Conservation (phyloP, 2,113 vertebrate species). For the Tricholaema leucomelas region DNA sequence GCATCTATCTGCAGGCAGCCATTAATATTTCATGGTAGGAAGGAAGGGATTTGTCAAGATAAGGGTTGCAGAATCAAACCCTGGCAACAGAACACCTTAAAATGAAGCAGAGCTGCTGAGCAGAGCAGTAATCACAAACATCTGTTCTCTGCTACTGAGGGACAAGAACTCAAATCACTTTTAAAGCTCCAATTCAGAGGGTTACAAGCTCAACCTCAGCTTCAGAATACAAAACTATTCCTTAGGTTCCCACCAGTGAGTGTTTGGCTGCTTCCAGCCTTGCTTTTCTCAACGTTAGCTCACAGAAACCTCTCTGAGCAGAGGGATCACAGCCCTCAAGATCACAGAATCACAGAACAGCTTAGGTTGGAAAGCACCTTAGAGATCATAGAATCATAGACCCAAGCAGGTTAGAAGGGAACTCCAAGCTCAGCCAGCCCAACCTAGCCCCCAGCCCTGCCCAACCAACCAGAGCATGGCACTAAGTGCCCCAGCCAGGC, state of each 20-base stretch:
- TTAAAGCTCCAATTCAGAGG: neutral
- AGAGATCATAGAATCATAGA: too few species aligned
- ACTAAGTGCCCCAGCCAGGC: too few species aligned
- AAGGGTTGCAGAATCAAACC: slow-evolving; percentile 16
- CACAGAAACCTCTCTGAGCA: neutral
- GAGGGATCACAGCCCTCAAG: neutral
- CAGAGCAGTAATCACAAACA: neutral
- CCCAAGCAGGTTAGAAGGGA: too few species aligned
- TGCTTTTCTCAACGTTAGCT: neutral
- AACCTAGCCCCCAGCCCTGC: too few species aligned
- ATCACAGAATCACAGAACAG: too few species aligned
- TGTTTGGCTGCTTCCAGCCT: neutral
- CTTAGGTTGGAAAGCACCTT: too few species aligned
- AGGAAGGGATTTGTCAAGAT: slow-evolving; percentile 24
- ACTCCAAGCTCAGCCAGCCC: too few species aligned
- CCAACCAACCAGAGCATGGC: too few species aligned
- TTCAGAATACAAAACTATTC: neutral
- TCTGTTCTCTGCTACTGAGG: neutral
- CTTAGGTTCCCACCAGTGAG: neutral
- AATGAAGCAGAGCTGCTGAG: neutral
- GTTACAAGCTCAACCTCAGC: slow-evolving; percentile 1
- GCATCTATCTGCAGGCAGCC: neutral
- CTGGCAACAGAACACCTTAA: neutral
- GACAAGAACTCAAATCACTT: neutral
- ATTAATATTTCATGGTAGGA: neutral